A percentile compares a stretch with the other conserved stretches of the same genome.
phyloP scores from a whole-genome alignment of 2,113 vertebrate species.

The Calypte anna region DNA sequence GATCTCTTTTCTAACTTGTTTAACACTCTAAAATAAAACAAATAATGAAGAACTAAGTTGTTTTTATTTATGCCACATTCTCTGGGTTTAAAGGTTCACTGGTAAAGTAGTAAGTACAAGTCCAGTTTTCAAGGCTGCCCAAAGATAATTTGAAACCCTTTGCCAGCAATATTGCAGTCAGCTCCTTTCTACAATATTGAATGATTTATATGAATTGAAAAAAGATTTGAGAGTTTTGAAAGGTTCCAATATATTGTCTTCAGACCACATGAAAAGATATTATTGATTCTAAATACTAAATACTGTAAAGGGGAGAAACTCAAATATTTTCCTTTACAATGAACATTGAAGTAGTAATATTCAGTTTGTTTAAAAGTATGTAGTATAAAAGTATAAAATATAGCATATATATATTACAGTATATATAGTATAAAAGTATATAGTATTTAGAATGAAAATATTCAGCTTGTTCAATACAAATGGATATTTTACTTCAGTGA shows the following conservation, averaged over 20 bases:
- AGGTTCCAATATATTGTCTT: slow-evolving; percentile 41
- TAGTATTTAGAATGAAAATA: too few species aligned
- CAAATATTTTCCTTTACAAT: neutral
- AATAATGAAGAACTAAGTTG: neutral
- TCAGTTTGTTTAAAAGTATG: neutral
- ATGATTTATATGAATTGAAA: slow-evolving; percentile 51
- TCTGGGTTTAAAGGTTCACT: neutral
- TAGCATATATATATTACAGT: too few species aligned
- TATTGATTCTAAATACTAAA: slow-evolving; percentile 40
- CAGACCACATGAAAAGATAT: neutral
- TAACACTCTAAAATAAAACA: neutral
- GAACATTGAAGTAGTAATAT: neutral
- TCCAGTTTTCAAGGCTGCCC: neutral
- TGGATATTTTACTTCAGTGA: neutral
- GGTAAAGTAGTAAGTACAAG: neutral
- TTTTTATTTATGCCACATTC: neutral
- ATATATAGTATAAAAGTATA: too few species aligned
- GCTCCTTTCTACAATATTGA: slow-evolving; percentile 4
- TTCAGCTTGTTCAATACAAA: too few species aligned
- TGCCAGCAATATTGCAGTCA: slow-evolving; percentile 1
- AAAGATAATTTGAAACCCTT: slow-evolving; percentile 6
- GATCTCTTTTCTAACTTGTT: neutral
- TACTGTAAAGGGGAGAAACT: neutral
- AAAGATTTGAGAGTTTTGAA: slow-evolving; percentile 3
- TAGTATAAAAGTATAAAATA: too few species aligned